Conservation (phyloP, 2,113 vertebrate genomes). For the Barnardius zonarius region DNA sequence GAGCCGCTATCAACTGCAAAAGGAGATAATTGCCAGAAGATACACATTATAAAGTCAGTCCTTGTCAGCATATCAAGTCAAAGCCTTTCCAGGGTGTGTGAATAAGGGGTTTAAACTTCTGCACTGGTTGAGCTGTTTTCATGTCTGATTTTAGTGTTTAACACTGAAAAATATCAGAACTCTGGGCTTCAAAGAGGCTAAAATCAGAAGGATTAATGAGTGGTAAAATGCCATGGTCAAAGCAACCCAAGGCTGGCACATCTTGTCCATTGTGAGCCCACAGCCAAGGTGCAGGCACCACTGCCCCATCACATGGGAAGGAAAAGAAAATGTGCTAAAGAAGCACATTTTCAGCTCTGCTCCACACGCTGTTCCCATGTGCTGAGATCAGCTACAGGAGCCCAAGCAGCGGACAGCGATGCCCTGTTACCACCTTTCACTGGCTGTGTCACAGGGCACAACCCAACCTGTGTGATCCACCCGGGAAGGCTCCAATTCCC, state of each 20-base stretch:
- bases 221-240: background rate
- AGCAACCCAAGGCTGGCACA: background rate
- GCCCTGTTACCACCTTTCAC: background rate
- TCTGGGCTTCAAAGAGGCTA: conserved; percentile 35
- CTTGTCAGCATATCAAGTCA: background rate
- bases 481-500: background rate
- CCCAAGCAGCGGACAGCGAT: background rate
- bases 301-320: background rate
- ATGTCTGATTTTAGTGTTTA: background rate
- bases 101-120: conserved; percentile 54
- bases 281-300: background rate
- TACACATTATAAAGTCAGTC: conserved; percentile 51
- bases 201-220: conserved; percentile 57
- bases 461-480: background rate
- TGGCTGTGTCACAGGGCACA: background rate
- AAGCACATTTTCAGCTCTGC: background rate
- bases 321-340: background rate
- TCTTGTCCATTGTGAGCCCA: background rate
- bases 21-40: conserved; percentile 50
- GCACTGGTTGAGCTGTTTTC: conserved; percentile 26
- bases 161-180: conserved; percentile 26
- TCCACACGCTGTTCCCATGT: background rate
- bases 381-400: background rate
- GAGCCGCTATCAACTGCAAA: background rate
- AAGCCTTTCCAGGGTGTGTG: conserved; percentile 14